Percentiles rank a stretch among this genome's conserved stretches.
Evolutionary conservation across 2,888 invertebrate genomes (phyloP).

Genomic region (Entomobrya proxima): DNA sequence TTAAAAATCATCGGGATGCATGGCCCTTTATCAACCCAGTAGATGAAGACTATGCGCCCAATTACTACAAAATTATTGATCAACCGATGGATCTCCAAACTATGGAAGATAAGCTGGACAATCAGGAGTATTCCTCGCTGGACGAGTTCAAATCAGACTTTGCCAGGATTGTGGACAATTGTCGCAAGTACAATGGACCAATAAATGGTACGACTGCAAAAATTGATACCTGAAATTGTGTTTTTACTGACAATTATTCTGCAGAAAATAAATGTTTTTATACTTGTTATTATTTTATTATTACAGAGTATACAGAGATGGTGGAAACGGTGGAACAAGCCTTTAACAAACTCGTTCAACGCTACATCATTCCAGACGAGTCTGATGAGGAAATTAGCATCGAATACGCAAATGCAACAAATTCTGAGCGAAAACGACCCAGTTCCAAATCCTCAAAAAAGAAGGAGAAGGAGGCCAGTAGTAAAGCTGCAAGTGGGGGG

Average conservation of each 20-base stretch:
- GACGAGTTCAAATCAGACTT: constrained; percentile 92
- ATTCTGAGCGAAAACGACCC: constrained; percentile 62
- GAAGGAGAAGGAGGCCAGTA: constrained; percentile 77
- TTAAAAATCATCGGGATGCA: constrained; percentile 92
- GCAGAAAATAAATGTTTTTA: background rate
- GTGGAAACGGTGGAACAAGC: constrained; percentile 88
- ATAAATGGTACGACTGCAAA: constrained; percentile 94
- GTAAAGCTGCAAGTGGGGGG: background rate
- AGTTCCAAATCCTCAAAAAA: constrained; percentile 77
- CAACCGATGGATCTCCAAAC: constrained; percentile 91
- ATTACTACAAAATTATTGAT: constrained; percentile 82
- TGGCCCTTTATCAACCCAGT: constrained; percentile 97
- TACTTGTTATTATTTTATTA: background rate
- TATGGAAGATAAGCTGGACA: constrained; percentile 91
- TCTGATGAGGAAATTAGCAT: constrained; percentile 80
- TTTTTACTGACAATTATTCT: background rate
- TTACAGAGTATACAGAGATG: constrained; percentile 90
- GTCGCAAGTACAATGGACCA: constrained; percentile 93
- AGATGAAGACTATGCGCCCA: constrained; percentile 93
- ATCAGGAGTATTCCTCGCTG: constrained; percentile 87
- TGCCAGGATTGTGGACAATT: constrained; percentile 93
- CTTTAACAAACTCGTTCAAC: constrained; percentile 88
- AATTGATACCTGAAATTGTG: constrained; percentile 27
- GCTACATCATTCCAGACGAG: constrained; percentile 86
- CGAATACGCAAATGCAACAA: constrained; percentile 74